These are phyloP conservation scores for Patagioenas fasciata DNA, from an alignment of 2,113 vertebrate genomes.

Conservation along the genomic window DNA sequence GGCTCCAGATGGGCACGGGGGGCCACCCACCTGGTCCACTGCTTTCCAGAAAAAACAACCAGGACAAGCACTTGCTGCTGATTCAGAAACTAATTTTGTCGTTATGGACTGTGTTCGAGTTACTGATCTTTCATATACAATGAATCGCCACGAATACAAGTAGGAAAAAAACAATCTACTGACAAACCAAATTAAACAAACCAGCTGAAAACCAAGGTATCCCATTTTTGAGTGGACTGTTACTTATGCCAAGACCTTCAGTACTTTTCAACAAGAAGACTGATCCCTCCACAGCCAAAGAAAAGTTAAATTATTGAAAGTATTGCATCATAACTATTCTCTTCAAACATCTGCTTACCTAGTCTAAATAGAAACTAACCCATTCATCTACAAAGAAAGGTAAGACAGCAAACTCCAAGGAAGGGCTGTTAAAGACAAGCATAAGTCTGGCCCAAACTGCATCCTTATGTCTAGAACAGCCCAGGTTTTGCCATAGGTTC, in stretches of 20 bases:
- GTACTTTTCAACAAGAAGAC: background rate
- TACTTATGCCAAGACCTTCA: background rate
- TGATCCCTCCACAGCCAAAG: background rate
- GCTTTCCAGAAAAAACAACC: background rate
- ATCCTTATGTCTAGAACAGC: background rate
- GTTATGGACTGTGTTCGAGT: rapidly evolving
- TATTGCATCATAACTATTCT: background rate
- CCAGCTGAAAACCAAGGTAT: background rate
- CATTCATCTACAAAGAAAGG: background rate
- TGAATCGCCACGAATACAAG: rapidly evolving
- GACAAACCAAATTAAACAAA: background rate
- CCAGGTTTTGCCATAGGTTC: background rate
- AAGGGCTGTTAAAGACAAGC: background rate
- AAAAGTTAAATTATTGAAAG: background rate
- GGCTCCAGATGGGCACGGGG: background rate
- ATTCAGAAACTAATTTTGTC: background rate
- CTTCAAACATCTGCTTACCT: background rate
- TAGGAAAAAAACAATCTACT: background rate
- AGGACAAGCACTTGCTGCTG: background rate
- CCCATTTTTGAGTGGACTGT: background rate
- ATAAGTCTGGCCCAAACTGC: background rate
- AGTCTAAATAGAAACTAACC: background rate
- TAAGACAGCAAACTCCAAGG: background rate
- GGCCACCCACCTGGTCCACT: background rate
- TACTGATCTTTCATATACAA: background rate